Percentiles rank a stretch among this genome's conserved stretches.
These are phyloP conservation scores for Hoplias malabaricus DNA, from an alignment of 2,113 vertebrate genomes.

Conservation along the genomic window DNA sequence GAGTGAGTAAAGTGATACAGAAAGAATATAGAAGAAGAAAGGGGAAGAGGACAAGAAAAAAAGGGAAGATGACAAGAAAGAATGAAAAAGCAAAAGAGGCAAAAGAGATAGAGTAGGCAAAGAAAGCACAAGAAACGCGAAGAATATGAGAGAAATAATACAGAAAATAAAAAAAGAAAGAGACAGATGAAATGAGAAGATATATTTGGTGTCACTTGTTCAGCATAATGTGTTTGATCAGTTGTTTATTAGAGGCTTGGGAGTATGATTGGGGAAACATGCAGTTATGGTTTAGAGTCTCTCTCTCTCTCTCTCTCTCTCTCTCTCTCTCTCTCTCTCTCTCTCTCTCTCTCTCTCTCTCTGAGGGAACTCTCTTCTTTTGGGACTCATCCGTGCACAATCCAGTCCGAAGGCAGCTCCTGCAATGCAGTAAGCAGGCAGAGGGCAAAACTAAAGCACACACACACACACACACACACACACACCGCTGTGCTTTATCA, in stretches of 20 bases:
- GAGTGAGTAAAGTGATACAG: not conserved
- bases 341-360: not conserved
- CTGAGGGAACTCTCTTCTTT: slow-evolving; percentile 9
- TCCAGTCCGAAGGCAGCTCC: slow-evolving; percentile 30
- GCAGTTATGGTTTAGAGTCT: slow-evolving; percentile 29
- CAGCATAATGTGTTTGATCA: slow-evolving; percentile 8
- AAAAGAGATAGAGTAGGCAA: not conserved
- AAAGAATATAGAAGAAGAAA: not conserved
- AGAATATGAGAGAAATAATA: not conserved
- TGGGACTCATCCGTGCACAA: slow-evolving; percentile 18
- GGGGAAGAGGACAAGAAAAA: not conserved
- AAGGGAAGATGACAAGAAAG: slow-evolving; percentile 28
- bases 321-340: slow-evolving; percentile 4
- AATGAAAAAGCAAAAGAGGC: not conserved
- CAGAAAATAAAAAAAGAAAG: not conserved
- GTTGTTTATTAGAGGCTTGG: slow-evolving; percentile 17
- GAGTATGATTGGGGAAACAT: slow-evolving; percentile 36
- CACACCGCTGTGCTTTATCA: not conserved
- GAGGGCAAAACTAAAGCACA: slow-evolving; percentile 25
- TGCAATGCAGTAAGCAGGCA: slow-evolving; percentile 57
- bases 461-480: slow-evolving; percentile 21
- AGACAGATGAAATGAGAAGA: slow-evolving; percentile 25
- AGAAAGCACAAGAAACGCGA: not conserved
- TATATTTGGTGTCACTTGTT: slow-evolving; percentile 26
- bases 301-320: not conserved